These are phyloP conservation scores for Copidosoma floridanum DNA, from an alignment of 1,140 invertebrate species.

Conservation along the genomic window DNA sequence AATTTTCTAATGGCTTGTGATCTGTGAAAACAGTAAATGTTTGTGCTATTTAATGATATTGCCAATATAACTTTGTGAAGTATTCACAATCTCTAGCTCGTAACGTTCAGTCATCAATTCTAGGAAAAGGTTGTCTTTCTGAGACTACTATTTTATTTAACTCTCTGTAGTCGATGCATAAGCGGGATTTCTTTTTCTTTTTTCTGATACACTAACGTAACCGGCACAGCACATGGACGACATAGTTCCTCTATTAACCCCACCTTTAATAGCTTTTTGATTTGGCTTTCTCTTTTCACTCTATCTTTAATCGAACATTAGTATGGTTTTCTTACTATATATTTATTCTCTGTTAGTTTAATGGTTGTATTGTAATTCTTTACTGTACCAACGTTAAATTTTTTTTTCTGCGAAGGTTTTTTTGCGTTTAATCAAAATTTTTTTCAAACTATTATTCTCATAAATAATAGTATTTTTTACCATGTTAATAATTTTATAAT, in stretches of 20 bases:
- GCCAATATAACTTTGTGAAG: not conserved
- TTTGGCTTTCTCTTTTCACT: conserved; percentile 25
- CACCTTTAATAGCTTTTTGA: conserved; percentile 16
- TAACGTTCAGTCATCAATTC: not conserved
- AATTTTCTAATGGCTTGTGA: conserved; percentile 24
- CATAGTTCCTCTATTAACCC: conserved; percentile 20
- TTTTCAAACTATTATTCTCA: not conserved
- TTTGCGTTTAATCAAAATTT: conserved; percentile 13
- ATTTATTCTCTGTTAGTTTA: conserved; percentile 24
- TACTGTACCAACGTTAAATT: conserved; percentile 15
- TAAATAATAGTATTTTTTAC: not conserved
- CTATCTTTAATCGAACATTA: conserved; percentile 23
- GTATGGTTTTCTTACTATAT: conserved; percentile 21
- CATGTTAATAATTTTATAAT: not conserved
- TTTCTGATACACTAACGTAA: conserved; percentile 1
- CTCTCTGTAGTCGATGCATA: not conserved
- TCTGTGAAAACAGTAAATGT: no score
- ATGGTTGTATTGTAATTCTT: conserved; percentile 14
- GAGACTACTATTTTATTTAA: not conserved
- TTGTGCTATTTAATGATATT: not conserved
- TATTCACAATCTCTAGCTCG: not conserved
- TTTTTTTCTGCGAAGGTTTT: not conserved
- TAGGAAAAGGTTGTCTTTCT: no score
- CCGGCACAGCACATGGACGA: conserved; percentile 10
- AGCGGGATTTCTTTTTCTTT: not conserved